phyloP scores from a whole-genome alignment of 2,797 vertebrate species.

The Neosalanx taihuensis region DNA sequence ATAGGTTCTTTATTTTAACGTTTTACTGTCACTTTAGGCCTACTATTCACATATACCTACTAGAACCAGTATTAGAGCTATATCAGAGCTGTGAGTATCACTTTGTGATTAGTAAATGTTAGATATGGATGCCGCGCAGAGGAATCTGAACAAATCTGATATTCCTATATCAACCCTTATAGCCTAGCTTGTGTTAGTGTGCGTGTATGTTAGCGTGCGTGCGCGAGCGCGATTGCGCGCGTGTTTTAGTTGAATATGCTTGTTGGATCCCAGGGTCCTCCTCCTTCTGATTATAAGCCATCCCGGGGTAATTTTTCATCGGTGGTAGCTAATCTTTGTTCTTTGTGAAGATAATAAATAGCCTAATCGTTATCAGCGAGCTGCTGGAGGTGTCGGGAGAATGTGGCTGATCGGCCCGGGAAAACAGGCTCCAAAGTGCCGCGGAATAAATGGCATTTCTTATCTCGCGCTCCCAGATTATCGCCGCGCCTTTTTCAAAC shows the following conservation, averaged over 20 bases:
- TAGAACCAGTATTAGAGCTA: too few species aligned
- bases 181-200: not conserved
- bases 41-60: too few species aligned
- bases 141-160: too few species aligned
- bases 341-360: slow-evolving; percentile 89
- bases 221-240: slow-evolving; percentile 19
- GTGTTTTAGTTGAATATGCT: slow-evolving; percentile 35
- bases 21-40: too few species aligned
- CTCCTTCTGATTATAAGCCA: slow-evolving; percentile 74
- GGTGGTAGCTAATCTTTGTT: slow-evolving; percentile 88
- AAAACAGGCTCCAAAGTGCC: slow-evolving; percentile 86
- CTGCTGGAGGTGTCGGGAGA: slow-evolving; percentile 85
- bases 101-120: too few species aligned
- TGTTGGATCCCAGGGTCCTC: slow-evolving; percentile 74
- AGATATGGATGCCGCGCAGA: too few species aligned
- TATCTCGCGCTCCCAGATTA: slow-evolving; percentile 87
- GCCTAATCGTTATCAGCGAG: slow-evolving; percentile 86
- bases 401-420: slow-evolving; percentile 74
- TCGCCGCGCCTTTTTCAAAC: slow-evolving; percentile 81
- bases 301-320: slow-evolving; percentile 87
- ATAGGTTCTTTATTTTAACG: too few species aligned
- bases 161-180: too few species aligned
- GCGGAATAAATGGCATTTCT: slow-evolving; percentile 86
- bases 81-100: too few species aligned
- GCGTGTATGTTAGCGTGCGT: slow-evolving; percentile 2